Evolutionary conservation across 2,797 vertebrate genomes (phyloP).

Genomic region (Gambelia wislizenii): DNA sequence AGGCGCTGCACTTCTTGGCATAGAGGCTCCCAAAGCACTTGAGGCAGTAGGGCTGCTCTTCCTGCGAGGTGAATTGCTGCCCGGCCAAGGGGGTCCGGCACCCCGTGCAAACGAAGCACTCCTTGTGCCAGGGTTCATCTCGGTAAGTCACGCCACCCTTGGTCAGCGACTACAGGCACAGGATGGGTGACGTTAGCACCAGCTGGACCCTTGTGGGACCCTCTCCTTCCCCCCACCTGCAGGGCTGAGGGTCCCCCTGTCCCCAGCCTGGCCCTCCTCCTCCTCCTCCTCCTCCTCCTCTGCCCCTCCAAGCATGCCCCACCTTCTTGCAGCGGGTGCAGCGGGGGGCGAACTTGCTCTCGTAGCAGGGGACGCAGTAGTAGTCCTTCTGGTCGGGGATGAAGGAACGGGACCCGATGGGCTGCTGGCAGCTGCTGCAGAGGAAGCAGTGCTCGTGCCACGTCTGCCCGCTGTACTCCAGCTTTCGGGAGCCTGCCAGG

Average conservation of each 20-base stretch:
- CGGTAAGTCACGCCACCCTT: constrained; percentile 95
- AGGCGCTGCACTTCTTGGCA: constrained; percentile 92
- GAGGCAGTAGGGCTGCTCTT: constrained; percentile 92
- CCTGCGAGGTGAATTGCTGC: constrained; percentile 95
- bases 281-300: no score
- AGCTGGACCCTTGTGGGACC: fast-evolving
- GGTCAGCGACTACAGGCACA: constrained; percentile 85
- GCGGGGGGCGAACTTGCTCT: constrained; percentile 98
- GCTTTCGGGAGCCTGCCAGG: constrained; percentile 90
- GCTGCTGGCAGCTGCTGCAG: constrained; percentile 96
- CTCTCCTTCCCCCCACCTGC: no score
- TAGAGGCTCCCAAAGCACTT: constrained; percentile 95
- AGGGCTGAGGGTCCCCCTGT: background rate
- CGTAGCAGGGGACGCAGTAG: constrained; percentile 97
- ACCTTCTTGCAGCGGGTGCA: constrained; percentile 99
- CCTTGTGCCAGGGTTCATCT: constrained; percentile 94
- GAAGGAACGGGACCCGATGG: constrained; percentile 96
- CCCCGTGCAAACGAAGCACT: constrained; percentile 92
- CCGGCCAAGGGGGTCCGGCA: constrained; percentile 90
- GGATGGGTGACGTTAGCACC: background rate
- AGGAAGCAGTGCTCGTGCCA: constrained; percentile 98
- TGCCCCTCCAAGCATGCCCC: fast-evolving
- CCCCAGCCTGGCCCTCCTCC: fast-evolving
- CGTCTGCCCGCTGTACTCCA: constrained; percentile 95
- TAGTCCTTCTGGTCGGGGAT: constrained; percentile 97